Evolutionary conservation across 2,113 vertebrate species (phyloP), one percentile per base, ranked within the genome.

Genomic region (Tretioscincus oriximinensis): DNA sequence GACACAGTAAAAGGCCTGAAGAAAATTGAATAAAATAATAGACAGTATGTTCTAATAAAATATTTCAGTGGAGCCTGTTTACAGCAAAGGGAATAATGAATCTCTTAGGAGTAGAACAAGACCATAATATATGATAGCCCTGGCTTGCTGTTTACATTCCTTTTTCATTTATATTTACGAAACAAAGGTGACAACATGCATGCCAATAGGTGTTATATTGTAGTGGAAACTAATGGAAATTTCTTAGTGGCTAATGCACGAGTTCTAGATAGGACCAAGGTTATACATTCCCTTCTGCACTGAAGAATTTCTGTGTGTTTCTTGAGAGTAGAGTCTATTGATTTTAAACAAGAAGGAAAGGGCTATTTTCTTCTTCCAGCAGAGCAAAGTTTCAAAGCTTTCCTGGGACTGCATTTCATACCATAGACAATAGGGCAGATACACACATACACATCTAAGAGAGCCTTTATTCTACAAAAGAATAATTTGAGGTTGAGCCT

Each of bases 1-100:
- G 78, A 35, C 73, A 87, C 89, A 90, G 1, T 64, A 85, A 93
- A 90, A 86, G 73, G 47, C 86, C 91, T 90, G 61, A 31, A 92
- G 91, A 92, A 94, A 93, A 93, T 92, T 76, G 92, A 94, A 92
- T 83, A 78, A 93, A 93, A 93, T 86, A 84, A 93, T 76, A 84
- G 86, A 83, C 76, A 85, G 81, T 77, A 47, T 70, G 69, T 82
- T 87, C 76, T 87, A 87, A 86, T 81, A 87, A 80, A 89, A 75
- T 72, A 69, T 74, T 77, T 77, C 28, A 20, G 4, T 66, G 86
- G 54, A 79, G 84, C 35, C 67, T 71, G 70, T 29, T 70, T 70
- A 65, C 58, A 80, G 51, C 80, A 89, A 82, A 88, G 64, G 67
- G 88, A 80, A 84, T 85, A 80, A 78, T 80, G 41, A 31, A 70